Evolutionary conservation across 2,797 vertebrate genomes (phyloP).

Genomic region (Xenopus petersii): DNA sequence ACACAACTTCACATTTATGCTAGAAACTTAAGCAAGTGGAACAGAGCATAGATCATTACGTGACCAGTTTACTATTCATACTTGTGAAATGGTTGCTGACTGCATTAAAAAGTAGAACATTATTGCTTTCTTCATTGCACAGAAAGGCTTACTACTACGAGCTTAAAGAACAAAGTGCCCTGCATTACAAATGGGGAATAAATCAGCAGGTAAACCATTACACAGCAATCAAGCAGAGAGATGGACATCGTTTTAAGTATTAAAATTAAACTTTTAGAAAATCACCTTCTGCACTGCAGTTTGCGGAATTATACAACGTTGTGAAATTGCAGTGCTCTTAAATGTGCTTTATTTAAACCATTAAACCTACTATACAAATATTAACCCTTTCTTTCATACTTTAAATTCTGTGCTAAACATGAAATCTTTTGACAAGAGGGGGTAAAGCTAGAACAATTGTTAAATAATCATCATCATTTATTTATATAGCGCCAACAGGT

Average conservation of each 20-base stretch:
- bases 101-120: conserved; percentile 5
- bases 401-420: too few species aligned
- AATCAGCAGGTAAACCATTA: conserved; percentile 8
- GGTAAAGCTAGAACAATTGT: too few species aligned
- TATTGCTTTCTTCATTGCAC: conserved; percentile 36
- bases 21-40: background rate
- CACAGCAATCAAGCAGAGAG: background rate
- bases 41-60: background rate
- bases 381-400: too few species aligned
- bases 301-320: background rate
- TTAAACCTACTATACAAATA: too few species aligned
- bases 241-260: conserved; percentile 1
- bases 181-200: conserved; percentile 9
- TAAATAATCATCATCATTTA: too few species aligned
- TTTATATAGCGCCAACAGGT: too few species aligned
- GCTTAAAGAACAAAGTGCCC: conserved; percentile 24
- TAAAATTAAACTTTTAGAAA: conserved; percentile 8
- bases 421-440: too few species aligned
- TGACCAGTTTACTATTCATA: conserved; percentile 5
- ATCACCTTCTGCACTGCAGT: background rate
- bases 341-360: too few species aligned
- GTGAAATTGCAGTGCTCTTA: background rate
- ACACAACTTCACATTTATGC: background rate
- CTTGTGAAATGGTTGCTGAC: conserved; percentile 5
- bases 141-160: conserved; percentile 12